Conservation (phyloP, 2,888 invertebrate genomes). For the Heteropelma amictum region DNA sequence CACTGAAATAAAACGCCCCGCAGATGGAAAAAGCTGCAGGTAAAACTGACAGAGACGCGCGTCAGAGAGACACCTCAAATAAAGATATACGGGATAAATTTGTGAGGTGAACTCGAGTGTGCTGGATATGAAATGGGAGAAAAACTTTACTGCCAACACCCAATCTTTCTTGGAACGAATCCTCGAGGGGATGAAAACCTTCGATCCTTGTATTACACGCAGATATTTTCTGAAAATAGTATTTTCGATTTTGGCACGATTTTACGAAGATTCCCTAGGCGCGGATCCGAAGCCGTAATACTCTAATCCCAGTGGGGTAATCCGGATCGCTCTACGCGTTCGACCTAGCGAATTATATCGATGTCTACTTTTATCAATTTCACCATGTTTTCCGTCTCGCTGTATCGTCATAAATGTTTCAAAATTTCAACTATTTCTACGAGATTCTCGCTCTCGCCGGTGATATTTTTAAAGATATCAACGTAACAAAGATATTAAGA, state of each 20-base stretch:
- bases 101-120: background rate
- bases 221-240: slow-evolving; percentile 7
- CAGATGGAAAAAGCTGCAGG: background rate
- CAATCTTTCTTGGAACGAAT: slow-evolving; percentile 18
- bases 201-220: slow-evolving; percentile 7
- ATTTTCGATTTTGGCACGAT: slow-evolving; percentile 37
- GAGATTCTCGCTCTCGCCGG: too few species aligned
- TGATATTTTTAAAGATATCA: too few species aligned
- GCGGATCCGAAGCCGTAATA: background rate
- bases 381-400: background rate
- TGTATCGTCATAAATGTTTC: background rate
- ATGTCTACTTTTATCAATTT: background rate
- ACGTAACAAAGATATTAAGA: too few species aligned
- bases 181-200: slow-evolving; percentile 18
- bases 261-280: background rate
- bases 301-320: background rate
- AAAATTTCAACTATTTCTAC: too few species aligned
- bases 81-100: background rate
- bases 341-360: background rate
- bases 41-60: background rate
- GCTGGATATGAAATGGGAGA: background rate
- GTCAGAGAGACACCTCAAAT: background rate
- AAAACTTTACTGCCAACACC: slow-evolving; percentile 5
- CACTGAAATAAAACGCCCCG: background rate
- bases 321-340: background rate